Conservation (phyloP, 2,888 invertebrate species). For the Parnassius glacialis region DNA sequence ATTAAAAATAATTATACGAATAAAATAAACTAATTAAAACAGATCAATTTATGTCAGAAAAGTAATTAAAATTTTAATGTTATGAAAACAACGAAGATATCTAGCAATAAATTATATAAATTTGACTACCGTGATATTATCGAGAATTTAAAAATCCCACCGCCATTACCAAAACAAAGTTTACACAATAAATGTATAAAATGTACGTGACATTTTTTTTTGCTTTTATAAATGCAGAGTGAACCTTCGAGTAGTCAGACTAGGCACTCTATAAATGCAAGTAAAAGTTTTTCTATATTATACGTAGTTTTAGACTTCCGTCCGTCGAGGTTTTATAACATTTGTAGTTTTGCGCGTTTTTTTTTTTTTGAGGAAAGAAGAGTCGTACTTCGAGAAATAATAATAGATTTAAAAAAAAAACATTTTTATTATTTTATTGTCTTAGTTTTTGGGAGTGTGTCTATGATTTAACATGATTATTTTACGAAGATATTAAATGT, state of each 20-base stretch:
- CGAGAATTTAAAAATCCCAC: not conserved
- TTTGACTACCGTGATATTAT: not conserved
- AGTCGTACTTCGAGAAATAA: slow-evolving; percentile 3
- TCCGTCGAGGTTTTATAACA: slow-evolving; percentile 44
- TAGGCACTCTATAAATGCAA: slow-evolving; percentile 5
- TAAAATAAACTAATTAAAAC: too few species aligned
- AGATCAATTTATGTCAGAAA: too few species aligned
- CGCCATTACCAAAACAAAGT: not conserved
- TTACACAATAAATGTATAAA: not conserved
- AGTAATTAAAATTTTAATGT: too few species aligned
- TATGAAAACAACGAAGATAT: not conserved
- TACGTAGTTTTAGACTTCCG: slow-evolving; percentile 55
- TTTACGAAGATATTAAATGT: too few species aligned
- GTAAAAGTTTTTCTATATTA: slow-evolving; percentile 31
- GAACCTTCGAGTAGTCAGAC: not conserved
- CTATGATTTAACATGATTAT: too few species aligned
- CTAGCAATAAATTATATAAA: not conserved
- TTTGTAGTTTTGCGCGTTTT: slow-evolving; percentile 19
- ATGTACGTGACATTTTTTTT: not conserved
- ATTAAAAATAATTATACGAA: too few species aligned
- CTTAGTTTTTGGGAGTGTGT: too few species aligned
- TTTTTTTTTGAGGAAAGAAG: not conserved
- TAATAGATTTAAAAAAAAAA: too few species aligned
- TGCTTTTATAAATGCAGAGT: not conserved
- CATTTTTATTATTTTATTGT: too few species aligned